A percentile compares a stretch with the other conserved stretches of the same genome.
Evolutionary conservation across 2,888 invertebrate genomes (phyloP).

Genomic region (Gastrophysa polygoni): DNA sequence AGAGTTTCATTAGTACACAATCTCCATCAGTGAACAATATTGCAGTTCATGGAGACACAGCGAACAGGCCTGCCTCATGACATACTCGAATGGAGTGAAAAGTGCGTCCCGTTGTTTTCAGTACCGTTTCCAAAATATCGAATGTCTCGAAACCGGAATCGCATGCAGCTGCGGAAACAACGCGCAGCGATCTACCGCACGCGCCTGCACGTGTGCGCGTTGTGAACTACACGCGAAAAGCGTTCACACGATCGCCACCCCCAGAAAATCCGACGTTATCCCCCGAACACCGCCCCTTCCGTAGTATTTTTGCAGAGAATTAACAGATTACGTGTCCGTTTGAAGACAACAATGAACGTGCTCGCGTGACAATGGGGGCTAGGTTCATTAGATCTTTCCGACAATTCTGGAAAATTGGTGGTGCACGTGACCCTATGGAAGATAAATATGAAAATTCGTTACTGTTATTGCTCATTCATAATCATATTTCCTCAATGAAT

Average conservation of each 20-base stretch:
- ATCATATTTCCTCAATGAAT: too few species aligned
- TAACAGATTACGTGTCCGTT: conserved; percentile 31
- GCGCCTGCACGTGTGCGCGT: conserved; percentile 50
- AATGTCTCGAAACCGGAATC: conserved; percentile 5
- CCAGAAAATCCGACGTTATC: conserved; percentile 30
- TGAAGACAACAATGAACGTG: conserved; percentile 24
- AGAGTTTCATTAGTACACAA: too few species aligned
- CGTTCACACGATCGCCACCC: conserved; percentile 51
- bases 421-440: conserved; percentile 22
- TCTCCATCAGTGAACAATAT: too few species aligned
- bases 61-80: too few species aligned
- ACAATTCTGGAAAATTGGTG: conserved; percentile 29
- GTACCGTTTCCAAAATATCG: background rate
- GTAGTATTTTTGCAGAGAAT: conserved; percentile 25
- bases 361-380: conserved; percentile 21
- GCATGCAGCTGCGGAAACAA: conserved; percentile 17
- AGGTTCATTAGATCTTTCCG: conserved; percentile 32
- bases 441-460: background rate
- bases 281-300: conserved; percentile 29
- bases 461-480: background rate
- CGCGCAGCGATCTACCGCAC: conserved; percentile 35
- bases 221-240: conserved; percentile 53
- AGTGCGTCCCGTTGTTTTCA: background rate
- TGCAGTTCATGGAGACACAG: too few species aligned
- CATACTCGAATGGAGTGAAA: too few species aligned